These are phyloP conservation scores for Pimephales promelas DNA, from an alignment of 2,113 vertebrate genomes.

Conservation along the genomic window DNA sequence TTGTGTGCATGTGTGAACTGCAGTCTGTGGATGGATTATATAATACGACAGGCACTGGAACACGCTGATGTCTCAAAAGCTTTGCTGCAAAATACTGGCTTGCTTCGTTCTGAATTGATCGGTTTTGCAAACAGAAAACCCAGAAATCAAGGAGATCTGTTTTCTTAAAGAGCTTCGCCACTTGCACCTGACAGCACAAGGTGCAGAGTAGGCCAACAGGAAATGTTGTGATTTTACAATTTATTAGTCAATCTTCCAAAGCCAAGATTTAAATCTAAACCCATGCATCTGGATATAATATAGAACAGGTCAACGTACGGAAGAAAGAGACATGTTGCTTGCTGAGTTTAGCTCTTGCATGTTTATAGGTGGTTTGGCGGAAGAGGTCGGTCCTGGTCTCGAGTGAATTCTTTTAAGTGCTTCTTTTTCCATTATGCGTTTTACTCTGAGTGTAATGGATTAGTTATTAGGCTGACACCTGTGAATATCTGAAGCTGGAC, in stretches of 20 bases:
- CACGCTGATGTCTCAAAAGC: not conserved
- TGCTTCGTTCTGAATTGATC: not conserved
- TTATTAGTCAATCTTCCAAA: constrained; percentile 29
- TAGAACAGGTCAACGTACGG: not conserved
- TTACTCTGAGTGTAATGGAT: constrained; percentile 26
- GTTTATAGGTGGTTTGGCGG: not conserved
- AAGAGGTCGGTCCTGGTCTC: not conserved
- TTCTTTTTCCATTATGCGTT: constrained; percentile 2
- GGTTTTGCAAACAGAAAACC: constrained; percentile 1
- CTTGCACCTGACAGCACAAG: not conserved
- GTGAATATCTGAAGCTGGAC: not conserved
- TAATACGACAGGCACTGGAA: constrained; percentile 16
- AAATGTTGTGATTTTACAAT: constrained; percentile 18
- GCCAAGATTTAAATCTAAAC: not conserved
- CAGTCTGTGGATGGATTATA: constrained; percentile 31
- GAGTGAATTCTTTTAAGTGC: constrained; percentile 27
- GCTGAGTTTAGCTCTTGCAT: not conserved
- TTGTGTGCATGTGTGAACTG: constrained; percentile 28
- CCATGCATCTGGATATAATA: constrained; percentile 21
- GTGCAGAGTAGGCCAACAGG: not conserved
- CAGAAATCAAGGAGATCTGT: not conserved
- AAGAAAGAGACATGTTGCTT: not conserved
- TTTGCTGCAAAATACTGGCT: not conserved
- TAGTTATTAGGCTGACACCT: constrained; percentile 23
- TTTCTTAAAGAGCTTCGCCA: not conserved